A percentile compares a stretch with the other conserved stretches of the same genome.
phyloP scores from a whole-genome alignment of 1,140 invertebrate genomes.

The Holcopasites calliopsidis region DNA sequence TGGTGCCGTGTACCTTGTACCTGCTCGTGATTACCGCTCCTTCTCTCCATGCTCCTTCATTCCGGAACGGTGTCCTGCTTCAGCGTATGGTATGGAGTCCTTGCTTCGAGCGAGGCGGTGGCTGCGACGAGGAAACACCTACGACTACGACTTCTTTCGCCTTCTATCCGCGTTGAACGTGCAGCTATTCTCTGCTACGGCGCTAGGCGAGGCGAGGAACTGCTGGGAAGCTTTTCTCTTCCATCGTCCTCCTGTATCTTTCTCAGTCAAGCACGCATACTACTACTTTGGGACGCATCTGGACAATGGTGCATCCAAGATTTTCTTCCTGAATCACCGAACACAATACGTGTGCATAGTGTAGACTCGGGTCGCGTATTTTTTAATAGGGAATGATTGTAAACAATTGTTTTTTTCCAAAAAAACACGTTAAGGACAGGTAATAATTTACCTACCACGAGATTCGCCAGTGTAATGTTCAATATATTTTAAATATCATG shows the following conservation, averaged over 20 bases:
- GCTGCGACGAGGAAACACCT: conserved; percentile 31
- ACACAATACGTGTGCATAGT: background rate
- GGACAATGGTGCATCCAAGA: conserved; percentile 1
- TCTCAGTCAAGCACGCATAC: background rate
- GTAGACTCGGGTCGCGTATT: background rate
- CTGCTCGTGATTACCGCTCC: conserved; percentile 60
- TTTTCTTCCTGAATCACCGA: background rate
- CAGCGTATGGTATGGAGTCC: no score
- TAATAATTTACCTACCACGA: no score
- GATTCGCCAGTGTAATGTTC: no score
- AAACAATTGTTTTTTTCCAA: no score
- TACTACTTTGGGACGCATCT: background rate
- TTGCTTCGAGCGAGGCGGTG: conserved; percentile 15
- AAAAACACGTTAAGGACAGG: no score
- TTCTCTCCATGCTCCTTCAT: background rate
- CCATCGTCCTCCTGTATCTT: conserved; percentile 14
- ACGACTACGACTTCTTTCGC: conserved; percentile 44
- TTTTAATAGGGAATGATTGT: no score
- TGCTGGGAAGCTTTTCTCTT: background rate
- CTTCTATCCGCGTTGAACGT: conserved; percentile 22
- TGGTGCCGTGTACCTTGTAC: conserved; percentile 57
- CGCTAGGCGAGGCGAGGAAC: conserved; percentile 2
- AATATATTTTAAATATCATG: no score
- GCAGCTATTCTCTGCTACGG: conserved; percentile 7
- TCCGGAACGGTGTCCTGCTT: background rate